phyloP scores from a whole-genome alignment of 2,888 invertebrate species.

The Dynastes grantii region DNA sequence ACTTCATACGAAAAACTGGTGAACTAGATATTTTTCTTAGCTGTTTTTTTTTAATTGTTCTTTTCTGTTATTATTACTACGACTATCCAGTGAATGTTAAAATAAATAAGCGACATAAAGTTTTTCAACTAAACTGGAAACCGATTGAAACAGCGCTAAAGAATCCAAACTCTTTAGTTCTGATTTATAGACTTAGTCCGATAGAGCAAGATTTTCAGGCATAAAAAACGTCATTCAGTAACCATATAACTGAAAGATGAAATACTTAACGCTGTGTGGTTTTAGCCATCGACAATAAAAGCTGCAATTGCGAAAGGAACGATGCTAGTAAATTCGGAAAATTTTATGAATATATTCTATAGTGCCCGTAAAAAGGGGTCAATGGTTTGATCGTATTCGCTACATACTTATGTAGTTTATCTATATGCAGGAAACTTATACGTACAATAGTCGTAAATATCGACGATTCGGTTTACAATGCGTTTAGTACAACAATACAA shows the following conservation, averaged over 20 bases:
- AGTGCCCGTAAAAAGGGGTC: conserved; percentile 28
- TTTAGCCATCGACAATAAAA: conserved; percentile 14
- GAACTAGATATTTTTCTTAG: too few relatives aligned
- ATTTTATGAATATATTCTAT: conserved; percentile 39
- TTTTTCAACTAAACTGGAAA: too few relatives aligned
- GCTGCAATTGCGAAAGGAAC: conserved; percentile 2
- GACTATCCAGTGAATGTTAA: too few relatives aligned
- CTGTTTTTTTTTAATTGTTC: too few relatives aligned
- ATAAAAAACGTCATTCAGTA: too few relatives aligned
- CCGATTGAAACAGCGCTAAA: too few relatives aligned
- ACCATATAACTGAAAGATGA: not conserved
- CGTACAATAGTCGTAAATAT: conserved; percentile 17
- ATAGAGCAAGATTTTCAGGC: too few relatives aligned
- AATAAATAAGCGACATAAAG: too few relatives aligned
- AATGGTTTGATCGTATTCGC: conserved; percentile 27
- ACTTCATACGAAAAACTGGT: too few relatives aligned
- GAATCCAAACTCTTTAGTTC: too few relatives aligned
- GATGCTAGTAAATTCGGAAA: conserved; percentile 4
- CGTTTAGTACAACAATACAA: conserved; percentile 28
- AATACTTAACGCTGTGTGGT: not conserved
- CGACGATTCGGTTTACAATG: conserved; percentile 8
- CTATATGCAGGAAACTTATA: conserved; percentile 18
- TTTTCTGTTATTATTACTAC: too few relatives aligned
- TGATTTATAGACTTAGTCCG: too few relatives aligned
- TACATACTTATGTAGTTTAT: not conserved